Evolutionary conservation across 92 coral and sea anemone species (phyloP).

Genomic region (Heliopora coerulea): DNA sequence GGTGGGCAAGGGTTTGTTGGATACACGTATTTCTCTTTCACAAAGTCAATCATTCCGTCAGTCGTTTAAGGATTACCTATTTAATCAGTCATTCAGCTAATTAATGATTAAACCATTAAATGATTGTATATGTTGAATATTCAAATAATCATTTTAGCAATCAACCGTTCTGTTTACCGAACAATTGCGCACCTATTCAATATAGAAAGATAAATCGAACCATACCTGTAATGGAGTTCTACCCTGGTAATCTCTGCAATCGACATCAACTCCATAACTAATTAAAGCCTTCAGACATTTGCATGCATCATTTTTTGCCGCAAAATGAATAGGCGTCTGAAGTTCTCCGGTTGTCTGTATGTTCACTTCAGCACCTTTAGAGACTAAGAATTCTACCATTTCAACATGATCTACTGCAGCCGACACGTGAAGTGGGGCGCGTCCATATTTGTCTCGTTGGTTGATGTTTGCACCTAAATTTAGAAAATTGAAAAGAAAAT

Average conservation of each 20-base stretch:
- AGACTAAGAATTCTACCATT: conserved; percentile 31
- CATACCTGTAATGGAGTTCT: conserved; percentile 32
- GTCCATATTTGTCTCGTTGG: conserved; percentile 38
- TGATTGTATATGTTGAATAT: too few species aligned
- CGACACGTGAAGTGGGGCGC: conserved; percentile 36
- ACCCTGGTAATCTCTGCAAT: conserved; percentile 36
- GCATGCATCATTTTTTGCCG: conserved; percentile 36
- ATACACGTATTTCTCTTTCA: too few species aligned
- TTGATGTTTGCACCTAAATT: conserved; percentile 27
- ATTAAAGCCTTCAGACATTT: conserved; percentile 34
- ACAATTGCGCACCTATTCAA: too few species aligned
- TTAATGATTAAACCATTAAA: too few species aligned
- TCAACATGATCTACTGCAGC: conserved; percentile 38
- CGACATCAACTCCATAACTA: conserved; percentile 33
- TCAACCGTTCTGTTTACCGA: too few species aligned
- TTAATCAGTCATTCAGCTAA: too few species aligned
- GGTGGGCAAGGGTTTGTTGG: too few species aligned
- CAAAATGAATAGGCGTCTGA: conserved; percentile 39
- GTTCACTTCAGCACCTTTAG: conserved; percentile 31
- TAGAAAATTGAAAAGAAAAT: background rate
- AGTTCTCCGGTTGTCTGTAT: conserved; percentile 10
- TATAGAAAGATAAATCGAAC: too few species aligned
- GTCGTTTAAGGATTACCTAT: too few species aligned
- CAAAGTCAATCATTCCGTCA: too few species aligned
- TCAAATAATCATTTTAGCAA: too few species aligned